phyloP scores from a whole-genome alignment of 2,888 invertebrate species.

The Malthinus flaveolus region DNA sequence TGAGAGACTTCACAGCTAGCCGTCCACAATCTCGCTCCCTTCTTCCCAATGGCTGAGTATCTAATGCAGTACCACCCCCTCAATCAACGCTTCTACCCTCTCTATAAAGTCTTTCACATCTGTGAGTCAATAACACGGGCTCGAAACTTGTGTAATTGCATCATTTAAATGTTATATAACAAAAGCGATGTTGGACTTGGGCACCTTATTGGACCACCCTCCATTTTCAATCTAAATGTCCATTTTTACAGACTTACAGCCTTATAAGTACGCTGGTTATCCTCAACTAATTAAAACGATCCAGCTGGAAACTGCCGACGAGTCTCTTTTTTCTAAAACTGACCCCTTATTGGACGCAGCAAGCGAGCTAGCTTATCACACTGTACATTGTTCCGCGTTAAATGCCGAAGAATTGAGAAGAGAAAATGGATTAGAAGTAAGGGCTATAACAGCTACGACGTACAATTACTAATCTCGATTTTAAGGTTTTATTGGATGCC shows the following conservation, averaged over 20 bases:
- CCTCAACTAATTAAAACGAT: constrained; percentile 96
- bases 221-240: too few species aligned
- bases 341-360: constrained; percentile 86
- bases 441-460: not conserved
- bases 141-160: too few species aligned
- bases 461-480: not conserved
- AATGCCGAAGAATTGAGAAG: constrained; percentile 97
- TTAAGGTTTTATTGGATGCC: constrained; percentile 78
- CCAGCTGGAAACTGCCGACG: constrained; percentile 89
- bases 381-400: constrained; percentile 92
- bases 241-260: constrained; percentile 75
- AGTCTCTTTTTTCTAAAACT: constrained; percentile 86
- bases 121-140: too few species aligned
- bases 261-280: constrained; percentile 99
- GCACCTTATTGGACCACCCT: too few species aligned
- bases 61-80: too few species aligned
- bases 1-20: too few species aligned
- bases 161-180: too few species aligned
- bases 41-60: too few species aligned
- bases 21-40: too few species aligned
- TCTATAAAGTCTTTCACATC: too few species aligned
- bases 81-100: too few species aligned
- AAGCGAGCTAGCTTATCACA: constrained; percentile 93
- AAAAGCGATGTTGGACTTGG: too few species aligned
- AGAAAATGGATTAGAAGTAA: constrained; percentile 87